A percentile compares a stretch with the other conserved stretches of the same genome.
These are phyloP conservation scores for Uloborus diversus DNA, from an alignment of 1,140 invertebrate genomes.

Conservation along the genomic window DNA sequence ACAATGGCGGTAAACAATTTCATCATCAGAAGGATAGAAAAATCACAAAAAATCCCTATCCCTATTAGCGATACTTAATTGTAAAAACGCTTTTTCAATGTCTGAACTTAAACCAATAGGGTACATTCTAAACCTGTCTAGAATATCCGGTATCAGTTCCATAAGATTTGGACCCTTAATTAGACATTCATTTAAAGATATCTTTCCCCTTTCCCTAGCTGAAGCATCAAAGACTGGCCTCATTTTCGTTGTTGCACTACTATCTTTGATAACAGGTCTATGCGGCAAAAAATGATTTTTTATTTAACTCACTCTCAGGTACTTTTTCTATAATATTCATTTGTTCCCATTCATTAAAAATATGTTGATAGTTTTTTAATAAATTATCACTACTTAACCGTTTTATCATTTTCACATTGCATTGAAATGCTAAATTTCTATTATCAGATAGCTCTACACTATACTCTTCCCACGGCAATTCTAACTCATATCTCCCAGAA, in stretches of 20 bases:
- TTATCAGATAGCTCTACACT: too few species aligned
- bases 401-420: too few species aligned
- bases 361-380: background rate
- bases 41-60: too few species aligned
- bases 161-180: background rate
- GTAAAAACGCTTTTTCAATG: too few species aligned
- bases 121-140: too few species aligned
- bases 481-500: too few species aligned
- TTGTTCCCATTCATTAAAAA: background rate
- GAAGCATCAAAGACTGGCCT: slow-evolving; percentile 5
- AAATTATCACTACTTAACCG: background rate
- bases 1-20: background rate
- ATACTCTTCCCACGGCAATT: too few species aligned
- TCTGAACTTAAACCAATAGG: too few species aligned
- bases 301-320: background rate
- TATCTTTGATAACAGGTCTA: slow-evolving; percentile 1
- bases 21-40: too few species aligned
- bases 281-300: slow-evolving; percentile 1
- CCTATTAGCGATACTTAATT: too few species aligned
- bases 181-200: background rate
- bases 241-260: background rate
- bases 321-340: background rate
- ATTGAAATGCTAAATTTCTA: too few species aligned
- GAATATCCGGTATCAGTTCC: too few species aligned
- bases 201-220: background rate